A percentile compares a stretch with the other conserved stretches of the same genome.
Evolutionary conservation across 1,140 invertebrate species (phyloP).

Genomic region (Brachionus koreanus): DNA sequence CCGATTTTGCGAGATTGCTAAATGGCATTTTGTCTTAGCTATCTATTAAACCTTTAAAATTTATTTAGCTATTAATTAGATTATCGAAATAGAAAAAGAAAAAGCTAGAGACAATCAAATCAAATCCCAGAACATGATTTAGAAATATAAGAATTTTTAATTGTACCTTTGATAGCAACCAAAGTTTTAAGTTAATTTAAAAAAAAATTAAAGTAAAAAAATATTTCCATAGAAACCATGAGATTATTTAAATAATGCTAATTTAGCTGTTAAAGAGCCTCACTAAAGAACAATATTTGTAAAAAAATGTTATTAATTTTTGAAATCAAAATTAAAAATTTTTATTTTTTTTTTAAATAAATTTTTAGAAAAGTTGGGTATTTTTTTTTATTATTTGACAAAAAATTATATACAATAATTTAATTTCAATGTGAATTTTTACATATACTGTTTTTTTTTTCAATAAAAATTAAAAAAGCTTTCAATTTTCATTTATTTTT

Average conservation of each 20-base stretch:
- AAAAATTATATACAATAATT: too few species aligned
- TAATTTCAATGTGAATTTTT: too few species aligned
- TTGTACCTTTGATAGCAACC: conserved; percentile 42
- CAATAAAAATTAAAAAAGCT: too few species aligned
- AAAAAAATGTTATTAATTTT: not conserved
- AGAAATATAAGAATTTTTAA: not conserved
- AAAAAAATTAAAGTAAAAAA: not conserved
- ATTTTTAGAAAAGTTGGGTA: too few species aligned
- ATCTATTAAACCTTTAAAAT: not conserved
- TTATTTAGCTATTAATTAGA: not conserved
- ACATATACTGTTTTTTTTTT: too few species aligned
- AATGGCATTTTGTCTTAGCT: not conserved
- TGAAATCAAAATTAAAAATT: not conserved
- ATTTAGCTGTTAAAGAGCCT: not conserved
- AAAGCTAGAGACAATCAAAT: not conserved
- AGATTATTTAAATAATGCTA: not conserved
- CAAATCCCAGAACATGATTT: conserved; percentile 39
- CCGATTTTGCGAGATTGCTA: not conserved
- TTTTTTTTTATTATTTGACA: too few species aligned
- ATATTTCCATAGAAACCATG: not conserved
- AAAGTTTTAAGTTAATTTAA: conserved; percentile 5
- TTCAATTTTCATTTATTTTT: too few species aligned
- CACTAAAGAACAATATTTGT: not conserved
- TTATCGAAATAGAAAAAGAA: not conserved
- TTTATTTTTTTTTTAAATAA: too few species aligned